Percentiles rank a stretch among this genome's conserved stretches.
These are phyloP conservation scores for Pedetes capensis DNA, from an alignment of 2,113 vertebrate species.

Conservation along the genomic window DNA sequence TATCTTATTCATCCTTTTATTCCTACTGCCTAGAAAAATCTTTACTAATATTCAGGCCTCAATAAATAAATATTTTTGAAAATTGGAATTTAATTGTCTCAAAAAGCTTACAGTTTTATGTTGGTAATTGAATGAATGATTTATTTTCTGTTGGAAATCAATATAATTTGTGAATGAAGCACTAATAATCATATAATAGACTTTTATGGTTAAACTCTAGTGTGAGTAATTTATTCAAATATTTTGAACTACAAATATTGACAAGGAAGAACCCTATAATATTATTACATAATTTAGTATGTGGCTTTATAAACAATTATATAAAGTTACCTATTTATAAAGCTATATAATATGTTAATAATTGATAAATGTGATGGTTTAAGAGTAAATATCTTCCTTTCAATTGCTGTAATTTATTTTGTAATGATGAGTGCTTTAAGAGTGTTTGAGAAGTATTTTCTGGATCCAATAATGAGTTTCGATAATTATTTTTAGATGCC, in stretches of 20 bases:
- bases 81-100: not conserved
- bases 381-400: not conserved
- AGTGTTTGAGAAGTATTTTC: not conserved
- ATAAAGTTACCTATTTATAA: not conserved
- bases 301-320: not conserved
- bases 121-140: not conserved
- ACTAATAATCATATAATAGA: not conserved
- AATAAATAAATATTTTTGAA: not conserved
- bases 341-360: not conserved
- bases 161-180: not conserved
- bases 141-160: not conserved
- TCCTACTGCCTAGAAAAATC: not conserved
- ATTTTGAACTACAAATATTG: not conserved
- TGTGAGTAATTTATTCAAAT: not conserved
- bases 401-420: not conserved
- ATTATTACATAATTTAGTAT: not conserved
- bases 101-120: not conserved
- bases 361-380: not conserved
- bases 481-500: constrained; percentile 33
- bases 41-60: not conserved
- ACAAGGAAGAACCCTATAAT: not conserved
- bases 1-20: not conserved
- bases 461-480: not conserved
- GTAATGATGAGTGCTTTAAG: not conserved
- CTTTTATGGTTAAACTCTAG: not conserved